Evolutionary conservation across 2,888 invertebrate species (phyloP), one percentile per base, ranked within the genome.

Genomic region (Morpho achilles): DNA sequence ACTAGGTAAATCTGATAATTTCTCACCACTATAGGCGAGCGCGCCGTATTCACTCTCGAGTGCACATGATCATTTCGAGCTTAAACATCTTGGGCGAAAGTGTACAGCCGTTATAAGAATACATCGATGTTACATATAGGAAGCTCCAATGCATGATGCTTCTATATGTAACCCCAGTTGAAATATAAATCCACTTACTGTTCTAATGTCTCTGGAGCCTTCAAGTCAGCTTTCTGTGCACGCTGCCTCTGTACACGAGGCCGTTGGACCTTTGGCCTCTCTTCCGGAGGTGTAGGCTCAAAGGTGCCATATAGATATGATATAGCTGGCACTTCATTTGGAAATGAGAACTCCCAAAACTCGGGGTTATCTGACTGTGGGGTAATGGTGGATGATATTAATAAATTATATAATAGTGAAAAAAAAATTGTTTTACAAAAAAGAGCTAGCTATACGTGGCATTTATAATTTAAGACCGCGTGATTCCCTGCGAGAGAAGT

Each of bases 1-100:
- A 98, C 99, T 69, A 98, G 98, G 98, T 98, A 79, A n/a, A 62
- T 62, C 58, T 62, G 79, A 32, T 32, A 32, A 32, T 32, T 16
- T 16, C 16, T 16, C 16, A 1, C 16, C 16, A 16, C 16, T 16
- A 16, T 16, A 16, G 16, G 16, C 16, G 16, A 16, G 16, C 16
- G 16, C 16, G 16, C 16, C 16, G 1, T 16, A 16, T 16, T 16
- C 1, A 16, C 16, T 16, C 16, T 16, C 16, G 16, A 16, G 16
- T 16, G 16, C 1, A 16, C 1, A 16, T 16, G 16, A 1, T 16
- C 16, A 16, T 16, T 16, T 16, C 16, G 16, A 16, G 16, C 1
- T 16, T 16, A 16, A 16, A 16, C 16, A 16, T 1, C 16, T 16
- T 1, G 16, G 16, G 16, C 16, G 16, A 3, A 7, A 7, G n/a